A percentile compares a stretch with the other conserved stretches of the same genome.
phyloP scores from a whole-genome alignment of 1,140 invertebrate species.

The Tetramorium parvispinum region DNA sequence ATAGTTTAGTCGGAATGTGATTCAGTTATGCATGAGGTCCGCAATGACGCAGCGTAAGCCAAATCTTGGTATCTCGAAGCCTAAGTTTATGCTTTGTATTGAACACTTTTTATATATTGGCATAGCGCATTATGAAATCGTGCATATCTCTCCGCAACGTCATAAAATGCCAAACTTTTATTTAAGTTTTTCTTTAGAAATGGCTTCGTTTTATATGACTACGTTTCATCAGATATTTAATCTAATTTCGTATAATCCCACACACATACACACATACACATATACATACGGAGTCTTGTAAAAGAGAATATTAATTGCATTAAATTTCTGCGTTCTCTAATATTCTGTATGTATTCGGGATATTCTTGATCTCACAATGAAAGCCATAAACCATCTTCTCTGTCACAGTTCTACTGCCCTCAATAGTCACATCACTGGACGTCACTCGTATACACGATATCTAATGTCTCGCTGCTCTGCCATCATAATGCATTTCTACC shows the following conservation, averaged over 20 bases:
- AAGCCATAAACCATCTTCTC: neutral
- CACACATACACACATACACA: no score
- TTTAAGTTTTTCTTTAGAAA: neutral
- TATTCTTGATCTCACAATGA: neutral
- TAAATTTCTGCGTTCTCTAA: neutral
- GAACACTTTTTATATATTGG: neutral
- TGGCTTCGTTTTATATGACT: neutral
- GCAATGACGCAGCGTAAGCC: conserved; percentile 1
- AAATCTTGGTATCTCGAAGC: neutral
- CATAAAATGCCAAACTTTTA: neutral
- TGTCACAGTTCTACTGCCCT: neutral
- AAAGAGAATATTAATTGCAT: neutral
- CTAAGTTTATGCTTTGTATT: conserved; percentile 2
- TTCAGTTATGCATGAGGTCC: conserved; percentile 29
- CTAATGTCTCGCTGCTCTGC: neutral
- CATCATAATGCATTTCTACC: conserved; percentile 5
- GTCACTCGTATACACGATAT: neutral
- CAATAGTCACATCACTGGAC: neutral
- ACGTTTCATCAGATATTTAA: neutral
- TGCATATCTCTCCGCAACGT: neutral
- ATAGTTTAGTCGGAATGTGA: conserved; percentile 50
- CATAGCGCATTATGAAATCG: neutral
- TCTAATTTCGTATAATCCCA: neutral
- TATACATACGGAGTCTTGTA: neutral
- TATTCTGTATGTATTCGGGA: neutral